A percentile compares a stretch with the other conserved stretches of the same genome.
These are phyloP conservation scores for Gnatocerus cornutus DNA, from an alignment of 2,888 invertebrate genomes.

Conservation along the genomic window DNA sequence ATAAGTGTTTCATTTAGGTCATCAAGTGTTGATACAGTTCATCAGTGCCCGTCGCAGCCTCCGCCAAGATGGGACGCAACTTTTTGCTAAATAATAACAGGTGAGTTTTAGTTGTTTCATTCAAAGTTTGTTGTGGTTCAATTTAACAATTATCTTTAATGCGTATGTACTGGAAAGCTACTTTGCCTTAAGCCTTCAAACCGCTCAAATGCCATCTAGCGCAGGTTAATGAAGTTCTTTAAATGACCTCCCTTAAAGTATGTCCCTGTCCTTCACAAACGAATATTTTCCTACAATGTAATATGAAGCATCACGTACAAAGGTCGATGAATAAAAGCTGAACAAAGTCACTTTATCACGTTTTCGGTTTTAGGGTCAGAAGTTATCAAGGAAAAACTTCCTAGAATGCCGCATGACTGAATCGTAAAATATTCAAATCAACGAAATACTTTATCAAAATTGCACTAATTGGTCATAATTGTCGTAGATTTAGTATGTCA, in stretches of 20 bases:
- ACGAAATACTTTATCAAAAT: too few species aligned
- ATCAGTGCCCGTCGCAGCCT: constrained; percentile 18
- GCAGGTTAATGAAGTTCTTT: constrained; percentile 8
- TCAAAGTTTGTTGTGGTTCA: neutral
- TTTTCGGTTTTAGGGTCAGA: constrained; percentile 29
- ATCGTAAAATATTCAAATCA: too few species aligned
- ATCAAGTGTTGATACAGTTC: constrained; percentile 18
- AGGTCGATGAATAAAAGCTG: constrained; percentile 18
- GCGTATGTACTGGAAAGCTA: neutral
- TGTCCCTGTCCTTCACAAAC: constrained; percentile 38
- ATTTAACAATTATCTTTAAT: constrained; percentile 11
- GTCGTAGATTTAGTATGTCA: too few species aligned
- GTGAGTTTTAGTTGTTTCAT: constrained; percentile 19
- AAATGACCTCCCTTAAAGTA: constrained; percentile 7
- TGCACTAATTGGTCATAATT: too few species aligned
- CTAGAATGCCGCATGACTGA: constrained; percentile 19
- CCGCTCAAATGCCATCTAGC: constrained; percentile 25
- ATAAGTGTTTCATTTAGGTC: constrained; percentile 25
- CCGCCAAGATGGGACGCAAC: constrained; percentile 39
- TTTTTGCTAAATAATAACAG: constrained; percentile 44
- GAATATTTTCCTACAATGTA: constrained; percentile 6
- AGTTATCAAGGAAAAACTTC: constrained; percentile 29
- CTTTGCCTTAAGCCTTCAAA: constrained; percentile 14
- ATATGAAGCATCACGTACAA: constrained; percentile 20
- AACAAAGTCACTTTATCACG: constrained; percentile 28